Percentiles rank a stretch among this genome's conserved stretches.
Conservation (phyloP, 2,888 invertebrate species). For the Calameuta pallipes region DNA sequence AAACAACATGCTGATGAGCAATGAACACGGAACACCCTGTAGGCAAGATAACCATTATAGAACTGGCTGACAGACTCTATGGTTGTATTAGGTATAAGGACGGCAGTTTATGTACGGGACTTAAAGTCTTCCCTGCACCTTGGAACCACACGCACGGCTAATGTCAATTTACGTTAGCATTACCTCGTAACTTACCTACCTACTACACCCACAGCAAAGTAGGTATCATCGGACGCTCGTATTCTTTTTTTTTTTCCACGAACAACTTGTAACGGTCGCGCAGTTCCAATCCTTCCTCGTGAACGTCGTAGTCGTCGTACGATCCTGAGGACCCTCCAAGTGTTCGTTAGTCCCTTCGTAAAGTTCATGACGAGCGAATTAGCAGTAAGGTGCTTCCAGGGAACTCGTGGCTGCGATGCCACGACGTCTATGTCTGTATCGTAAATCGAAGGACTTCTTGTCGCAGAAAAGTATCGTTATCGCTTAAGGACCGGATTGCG, state of each 20-base stretch:
- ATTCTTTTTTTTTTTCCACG: conserved; percentile 10
- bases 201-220: conserved; percentile 33
- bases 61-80: conserved; percentile 18
- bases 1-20: background rate
- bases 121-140: conserved; percentile 27
- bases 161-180: conserved; percentile 42
- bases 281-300: background rate
- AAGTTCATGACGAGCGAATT: background rate
- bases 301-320: background rate
- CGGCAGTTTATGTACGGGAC: conserved; percentile 34
- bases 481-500: background rate
- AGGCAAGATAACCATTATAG: conserved; percentile 1
- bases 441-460: background rate
- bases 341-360: background rate
- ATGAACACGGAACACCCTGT: conserved; percentile 26
- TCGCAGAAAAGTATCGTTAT: background rate
- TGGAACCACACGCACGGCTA: conserved; percentile 28
- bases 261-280: background rate
- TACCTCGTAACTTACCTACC: conserved; percentile 36
- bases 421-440: background rate
- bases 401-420: background rate
- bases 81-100: conserved; percentile 31
- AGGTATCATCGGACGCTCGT: conserved; percentile 29
- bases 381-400: background rate
- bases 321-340: background rate